Evolutionary conservation across 2,888 invertebrate species (phyloP), one percentile per base, ranked within the genome.

Genomic region (Pherbina coryleti): DNA sequence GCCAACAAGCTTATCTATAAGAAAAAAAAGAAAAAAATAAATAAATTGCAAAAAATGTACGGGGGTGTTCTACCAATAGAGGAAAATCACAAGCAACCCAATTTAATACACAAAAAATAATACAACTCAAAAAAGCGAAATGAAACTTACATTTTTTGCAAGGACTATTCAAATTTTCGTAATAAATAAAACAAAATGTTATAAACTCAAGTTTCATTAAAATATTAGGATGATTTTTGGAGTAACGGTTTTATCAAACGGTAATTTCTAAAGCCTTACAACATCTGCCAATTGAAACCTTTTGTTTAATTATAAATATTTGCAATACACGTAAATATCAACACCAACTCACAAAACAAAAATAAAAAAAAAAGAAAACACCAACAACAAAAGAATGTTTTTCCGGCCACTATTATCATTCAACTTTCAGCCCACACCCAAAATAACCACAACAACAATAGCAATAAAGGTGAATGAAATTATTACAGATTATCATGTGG

Each of bases 321-420:
- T 14, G 14, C 60, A 60, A 28, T n/a, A 57, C 19, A 57, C 7
- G 57, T 19, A 57, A 60, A 60, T 2, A 14, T 17, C 14, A 60
- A 60, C 60, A 60, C 60, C 75, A 79, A 55, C 19, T 11, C n/a
- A 72, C 75, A 75, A 31, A 71, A 49, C 72, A 79, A 75, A 57
- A 51, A n/a, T 19, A 57, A 22, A 4, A 11, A 19, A 64, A 17
- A 49, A 55, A 19, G n/a, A 55, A 25, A 22, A 25, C n/a, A n/a
- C 9, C 60, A 25, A 25, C 28, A 60, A 14, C 60, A 60, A 19
- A 25, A 25, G 7, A 17, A 60, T 28, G 14, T 3, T 14, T 14
- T 19, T 14, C 60, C 60, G 11, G 7, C 44, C 44, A 11, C 44
- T 44, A 11, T 2, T 44, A 44, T 14, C 11, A 44, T 1, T 11